Conservation (phyloP, 2,113 vertebrate species). For the Mungos mungo region DNA sequence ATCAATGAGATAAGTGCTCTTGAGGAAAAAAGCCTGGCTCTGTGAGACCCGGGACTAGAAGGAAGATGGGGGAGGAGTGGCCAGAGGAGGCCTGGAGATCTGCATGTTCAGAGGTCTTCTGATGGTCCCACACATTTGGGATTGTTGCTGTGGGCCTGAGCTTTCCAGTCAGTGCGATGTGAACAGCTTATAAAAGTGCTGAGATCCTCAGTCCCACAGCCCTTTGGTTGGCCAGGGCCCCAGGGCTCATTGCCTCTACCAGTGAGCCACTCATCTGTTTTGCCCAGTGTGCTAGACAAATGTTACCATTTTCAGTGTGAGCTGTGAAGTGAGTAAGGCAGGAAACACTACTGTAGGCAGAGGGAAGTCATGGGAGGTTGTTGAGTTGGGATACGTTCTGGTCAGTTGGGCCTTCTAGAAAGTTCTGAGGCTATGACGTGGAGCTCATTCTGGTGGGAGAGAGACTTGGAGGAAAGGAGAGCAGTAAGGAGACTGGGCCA, state of each 20-base stretch:
- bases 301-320: background rate
- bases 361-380: background rate
- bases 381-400: background rate
- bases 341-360: background rate
- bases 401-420: background rate
- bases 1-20: background rate
- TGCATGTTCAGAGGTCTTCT: background rate
- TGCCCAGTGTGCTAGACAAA: background rate
- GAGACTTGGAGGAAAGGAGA: background rate
- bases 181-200: background rate
- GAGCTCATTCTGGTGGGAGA: background rate
- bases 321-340: background rate
- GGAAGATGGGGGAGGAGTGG: background rate
- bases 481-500: accelerated
- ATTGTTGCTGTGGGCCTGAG: background rate
- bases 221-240: accelerated
- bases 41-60: background rate
- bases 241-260: background rate
- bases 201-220: background rate
- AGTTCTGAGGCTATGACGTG: background rate
- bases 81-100: background rate
- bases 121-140: background rate
- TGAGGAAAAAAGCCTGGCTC: background rate
- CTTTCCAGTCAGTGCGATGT: background rate
- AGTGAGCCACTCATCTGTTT: background rate